Evolutionary conservation across 2,113 vertebrate genomes (phyloP).

Genomic region (Zootoca vivipara): DNA sequence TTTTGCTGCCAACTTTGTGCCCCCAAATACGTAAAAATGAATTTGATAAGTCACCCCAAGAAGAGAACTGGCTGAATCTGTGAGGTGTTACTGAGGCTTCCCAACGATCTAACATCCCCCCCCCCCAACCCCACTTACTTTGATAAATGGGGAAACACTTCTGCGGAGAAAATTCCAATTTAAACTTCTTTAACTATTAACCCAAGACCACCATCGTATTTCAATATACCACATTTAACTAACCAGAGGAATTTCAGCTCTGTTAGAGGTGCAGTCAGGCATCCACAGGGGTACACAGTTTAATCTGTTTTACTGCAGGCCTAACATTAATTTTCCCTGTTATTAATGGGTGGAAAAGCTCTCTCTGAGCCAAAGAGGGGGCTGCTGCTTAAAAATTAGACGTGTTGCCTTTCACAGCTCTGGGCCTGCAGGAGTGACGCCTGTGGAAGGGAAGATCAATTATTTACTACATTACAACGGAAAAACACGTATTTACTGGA

Average conservation of each 20-base stretch:
- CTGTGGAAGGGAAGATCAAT: slow-evolving; percentile 66
- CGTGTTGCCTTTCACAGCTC: slow-evolving; percentile 75
- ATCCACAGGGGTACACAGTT: slow-evolving; percentile 79
- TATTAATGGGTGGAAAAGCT: slow-evolving; percentile 87
- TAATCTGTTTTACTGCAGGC: slow-evolving; percentile 80
- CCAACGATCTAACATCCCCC: slow-evolving; percentile 15
- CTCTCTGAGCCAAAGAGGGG: slow-evolving; percentile 72
- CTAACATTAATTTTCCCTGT: slow-evolving; percentile 82
- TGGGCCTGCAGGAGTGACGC: slow-evolving; percentile 64
- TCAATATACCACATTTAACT: slow-evolving; percentile 74
- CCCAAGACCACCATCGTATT: slow-evolving; percentile 71
- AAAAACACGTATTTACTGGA: slow-evolving; percentile 46
- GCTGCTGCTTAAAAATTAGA: slow-evolving; percentile 81
- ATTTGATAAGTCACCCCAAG: background rate
- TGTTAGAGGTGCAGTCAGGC: slow-evolving; percentile 83
- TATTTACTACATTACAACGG: slow-evolving; percentile 64
- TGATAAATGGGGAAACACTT: slow-evolving; percentile 62
- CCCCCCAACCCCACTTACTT: slow-evolving; percentile 26
- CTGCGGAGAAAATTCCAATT: slow-evolving; percentile 60
- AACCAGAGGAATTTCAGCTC: slow-evolving; percentile 78
- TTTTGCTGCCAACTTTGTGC: background rate
- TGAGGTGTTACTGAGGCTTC: slow-evolving; percentile 26
- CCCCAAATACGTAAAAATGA: background rate
- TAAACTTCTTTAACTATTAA: slow-evolving; percentile 77
- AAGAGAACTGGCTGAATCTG: background rate